Evolutionary conservation across 2,888 invertebrate genomes (phyloP).

Genomic region (Athetis lepigone): DNA sequence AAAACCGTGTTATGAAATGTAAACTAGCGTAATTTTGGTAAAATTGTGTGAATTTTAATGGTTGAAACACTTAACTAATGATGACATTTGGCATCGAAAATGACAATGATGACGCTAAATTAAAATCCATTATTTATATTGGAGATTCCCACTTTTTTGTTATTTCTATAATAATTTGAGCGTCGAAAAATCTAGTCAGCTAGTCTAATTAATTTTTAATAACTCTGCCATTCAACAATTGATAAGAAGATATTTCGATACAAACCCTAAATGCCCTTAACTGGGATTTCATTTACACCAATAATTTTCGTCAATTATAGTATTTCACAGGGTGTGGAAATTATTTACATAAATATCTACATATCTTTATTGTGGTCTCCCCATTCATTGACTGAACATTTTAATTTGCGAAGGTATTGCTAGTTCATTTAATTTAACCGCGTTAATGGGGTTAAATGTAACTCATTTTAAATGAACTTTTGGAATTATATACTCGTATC

Average conservation of each 20-base stretch:
- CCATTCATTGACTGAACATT: constrained; percentile 46
- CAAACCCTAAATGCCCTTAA: constrained; percentile 71
- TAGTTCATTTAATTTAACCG: constrained; percentile 51
- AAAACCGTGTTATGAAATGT: constrained; percentile 20
- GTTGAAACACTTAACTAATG: not conserved
- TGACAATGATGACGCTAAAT: not conserved
- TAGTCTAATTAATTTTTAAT: not conserved
- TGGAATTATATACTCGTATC: constrained; percentile 58
- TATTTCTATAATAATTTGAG: not conserved
- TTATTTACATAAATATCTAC: constrained; percentile 78
- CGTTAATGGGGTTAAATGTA: constrained; percentile 57
- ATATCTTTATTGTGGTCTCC: constrained; percentile 76
- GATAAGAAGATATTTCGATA: constrained; percentile 63
- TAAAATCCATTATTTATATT: constrained; percentile 7
- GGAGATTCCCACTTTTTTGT: not conserved
- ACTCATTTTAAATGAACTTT: constrained; percentile 56
- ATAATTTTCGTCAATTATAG: constrained; percentile 88
- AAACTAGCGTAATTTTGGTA: constrained; percentile 16
- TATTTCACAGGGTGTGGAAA: constrained; percentile 87
- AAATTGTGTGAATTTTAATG: constrained; percentile 14
- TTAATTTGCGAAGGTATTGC: constrained; percentile 53
- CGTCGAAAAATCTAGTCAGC: not conserved
- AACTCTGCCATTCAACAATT: constrained; percentile 60
- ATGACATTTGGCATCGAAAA: not conserved
- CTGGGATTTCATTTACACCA: constrained; percentile 82